Evolutionary conservation across 1,140 invertebrate genomes (phyloP), one percentile per base, ranked within the genome.

Genomic region (Nephila pilipes): DNA sequence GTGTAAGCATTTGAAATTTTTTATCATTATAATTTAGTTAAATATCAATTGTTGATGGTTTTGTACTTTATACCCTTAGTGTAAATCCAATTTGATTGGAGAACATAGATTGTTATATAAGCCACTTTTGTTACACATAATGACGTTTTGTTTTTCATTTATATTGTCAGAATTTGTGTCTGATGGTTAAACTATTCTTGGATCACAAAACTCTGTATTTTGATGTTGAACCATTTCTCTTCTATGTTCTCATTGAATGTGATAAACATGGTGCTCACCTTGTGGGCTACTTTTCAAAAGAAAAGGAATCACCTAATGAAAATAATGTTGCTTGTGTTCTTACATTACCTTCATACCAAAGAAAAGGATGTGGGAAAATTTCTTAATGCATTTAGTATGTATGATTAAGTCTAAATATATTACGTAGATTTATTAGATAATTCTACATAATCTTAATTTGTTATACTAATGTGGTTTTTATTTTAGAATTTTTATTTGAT

Each of bases 211-310:
- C 98, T 0, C 96, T 99, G 1, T 99, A 99, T 95, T 99, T 99
- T 96, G 99, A 99, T 95, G 99, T 99, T 65, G 98, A 99, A 95
- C 98, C 99, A 18, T 99, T 99, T 96, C 96, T 99, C 60, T 99
- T 99, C 96, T 99, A 99, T 95, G 97, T 99, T 94, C 96, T 99
- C 4, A 99, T 98, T 95, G 98, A 99, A 96, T 98, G 99, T 38
- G 98, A 99, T 94, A 97, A 98, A 95, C 97, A 98, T 94, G 99
- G 98, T 57, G 98, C 98, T 29, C 99, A 99, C 96, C 96, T 99
- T 94, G 99, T 99, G 93, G 99, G 99, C 38, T 99, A 99, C 95
- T 99, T 99, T 96, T 99, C 99, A 32, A 99, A 99, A 97, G 99
- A 99, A 96, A 99, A 99, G 96, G 98, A 99, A 96, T 99, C 99